Conservation (phyloP, 2,113 vertebrate genomes). For the Alosa alosa region DNA sequence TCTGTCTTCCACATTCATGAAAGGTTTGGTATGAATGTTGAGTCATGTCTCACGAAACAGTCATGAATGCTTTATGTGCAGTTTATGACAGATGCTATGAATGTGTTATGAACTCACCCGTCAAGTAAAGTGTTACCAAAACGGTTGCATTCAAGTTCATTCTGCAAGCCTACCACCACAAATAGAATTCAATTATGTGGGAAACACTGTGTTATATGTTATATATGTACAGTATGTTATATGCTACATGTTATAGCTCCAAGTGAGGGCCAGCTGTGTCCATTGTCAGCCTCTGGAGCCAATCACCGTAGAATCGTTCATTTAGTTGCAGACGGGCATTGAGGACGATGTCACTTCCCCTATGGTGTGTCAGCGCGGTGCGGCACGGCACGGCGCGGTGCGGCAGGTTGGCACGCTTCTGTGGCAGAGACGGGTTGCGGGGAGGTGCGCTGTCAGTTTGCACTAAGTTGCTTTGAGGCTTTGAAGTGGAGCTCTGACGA, state of each 20-base stretch:
- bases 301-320: not conserved
- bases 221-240: not conserved
- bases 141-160: no score
- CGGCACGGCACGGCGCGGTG: not conserved
- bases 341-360: not conserved
- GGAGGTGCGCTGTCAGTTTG: conserved; percentile 30
- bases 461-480: conserved; percentile 36
- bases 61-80: no score
- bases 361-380: conserved; percentile 13
- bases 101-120: no score
- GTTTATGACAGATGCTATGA: no score
- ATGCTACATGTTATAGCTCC: not conserved
- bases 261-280: not conserved
- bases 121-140: no score
- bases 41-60: no score
- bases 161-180: no score
- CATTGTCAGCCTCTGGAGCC: not conserved
- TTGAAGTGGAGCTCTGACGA: conserved; percentile 45
- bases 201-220: no score
- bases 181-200: no score
- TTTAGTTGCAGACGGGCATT: not conserved
- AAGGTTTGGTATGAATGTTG: no score
- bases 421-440: not conserved
- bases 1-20: no score
- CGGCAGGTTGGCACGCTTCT: not conserved